phyloP scores from a whole-genome alignment of 2,797 vertebrate species.

The Trachurus trachurus region DNA sequence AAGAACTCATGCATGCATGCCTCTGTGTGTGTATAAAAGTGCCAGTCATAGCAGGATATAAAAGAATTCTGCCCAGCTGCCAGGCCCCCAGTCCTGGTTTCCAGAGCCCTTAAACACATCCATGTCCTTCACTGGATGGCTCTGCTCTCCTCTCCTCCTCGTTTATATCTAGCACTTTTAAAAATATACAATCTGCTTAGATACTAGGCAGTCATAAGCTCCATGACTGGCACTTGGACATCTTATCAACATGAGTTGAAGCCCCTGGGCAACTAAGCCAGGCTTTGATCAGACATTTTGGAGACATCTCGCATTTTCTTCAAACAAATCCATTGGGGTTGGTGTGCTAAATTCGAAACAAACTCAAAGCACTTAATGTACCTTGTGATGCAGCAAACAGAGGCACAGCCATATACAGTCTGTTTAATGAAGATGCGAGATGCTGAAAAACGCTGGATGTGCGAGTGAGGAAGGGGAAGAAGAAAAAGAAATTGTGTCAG shows the following conservation, averaged over 20 bases:
- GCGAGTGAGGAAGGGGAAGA: constrained; percentile 21
- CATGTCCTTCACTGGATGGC: constrained; percentile 67
- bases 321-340: constrained; percentile 77
- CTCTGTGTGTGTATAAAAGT: constrained; percentile 70
- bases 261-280: constrained; percentile 72
- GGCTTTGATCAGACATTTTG: constrained; percentile 81
- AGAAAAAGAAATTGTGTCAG: constrained; percentile 30
- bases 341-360: constrained; percentile 75
- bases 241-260: constrained; percentile 76
- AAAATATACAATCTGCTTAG: constrained; percentile 81
- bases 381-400: constrained; percentile 64
- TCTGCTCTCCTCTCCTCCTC: constrained; percentile 56
- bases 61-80: constrained; percentile 74
- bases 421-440: constrained; percentile 58
- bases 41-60: constrained; percentile 73
- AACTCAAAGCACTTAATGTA: constrained; percentile 73
- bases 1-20: constrained; percentile 53
- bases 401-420: constrained; percentile 47
- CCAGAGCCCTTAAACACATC: constrained; percentile 75
- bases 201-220: constrained; percentile 75
- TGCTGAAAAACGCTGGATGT: constrained; percentile 29
- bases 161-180: constrained; percentile 71
- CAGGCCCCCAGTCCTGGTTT: constrained; percentile 59
- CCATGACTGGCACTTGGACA: constrained; percentile 78
- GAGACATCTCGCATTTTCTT: constrained; percentile 78